A percentile compares a stretch with the other conserved stretches of the same genome.
Evolutionary conservation across 2,888 invertebrate genomes (phyloP).

Genomic region (Agrypnus murinus): DNA sequence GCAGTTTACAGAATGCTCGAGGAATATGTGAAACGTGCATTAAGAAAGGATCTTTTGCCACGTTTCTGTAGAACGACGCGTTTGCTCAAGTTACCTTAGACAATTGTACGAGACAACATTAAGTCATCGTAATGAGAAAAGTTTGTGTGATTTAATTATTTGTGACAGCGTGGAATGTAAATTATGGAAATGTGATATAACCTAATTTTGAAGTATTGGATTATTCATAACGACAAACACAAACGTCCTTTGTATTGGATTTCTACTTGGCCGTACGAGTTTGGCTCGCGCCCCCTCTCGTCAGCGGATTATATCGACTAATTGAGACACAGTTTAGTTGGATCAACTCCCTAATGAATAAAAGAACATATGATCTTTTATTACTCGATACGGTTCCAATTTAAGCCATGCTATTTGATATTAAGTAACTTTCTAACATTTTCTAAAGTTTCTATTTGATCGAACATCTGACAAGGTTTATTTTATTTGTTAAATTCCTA

Average conservation of each 20-base stretch:
- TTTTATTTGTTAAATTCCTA: too few species aligned
- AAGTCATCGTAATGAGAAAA: conserved; percentile 60
- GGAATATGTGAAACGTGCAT: conserved; percentile 37
- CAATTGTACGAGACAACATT: conserved; percentile 49
- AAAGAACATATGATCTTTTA: conserved; percentile 48
- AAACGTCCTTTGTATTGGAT: conserved; percentile 56
- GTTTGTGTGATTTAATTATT: conserved; percentile 61
- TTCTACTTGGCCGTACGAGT: conserved; percentile 49
- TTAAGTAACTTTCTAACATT: neutral
- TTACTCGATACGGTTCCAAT: conserved; percentile 45
- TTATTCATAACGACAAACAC: conserved; percentile 57
- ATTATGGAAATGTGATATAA: conserved; percentile 61
- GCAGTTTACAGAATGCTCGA: conserved; percentile 35
- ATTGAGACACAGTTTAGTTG: conserved; percentile 53
- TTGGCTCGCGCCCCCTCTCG: conserved; percentile 43
- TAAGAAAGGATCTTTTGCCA: conserved; percentile 24
- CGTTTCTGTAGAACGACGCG: conserved; percentile 23
- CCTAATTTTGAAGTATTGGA: conserved; percentile 59
- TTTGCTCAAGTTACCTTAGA: conserved; percentile 41
- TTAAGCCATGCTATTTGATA: conserved; percentile 27
- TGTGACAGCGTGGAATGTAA: conserved; percentile 59
- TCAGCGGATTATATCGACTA: conserved; percentile 53
- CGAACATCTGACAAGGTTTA: neutral
- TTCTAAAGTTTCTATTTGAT: conserved; percentile 8
- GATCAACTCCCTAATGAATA: conserved; percentile 53